Base-by-base conservation (phyloP, 2,113 vertebrate genomes). In the Pachycephala philippinensis region DNA sequence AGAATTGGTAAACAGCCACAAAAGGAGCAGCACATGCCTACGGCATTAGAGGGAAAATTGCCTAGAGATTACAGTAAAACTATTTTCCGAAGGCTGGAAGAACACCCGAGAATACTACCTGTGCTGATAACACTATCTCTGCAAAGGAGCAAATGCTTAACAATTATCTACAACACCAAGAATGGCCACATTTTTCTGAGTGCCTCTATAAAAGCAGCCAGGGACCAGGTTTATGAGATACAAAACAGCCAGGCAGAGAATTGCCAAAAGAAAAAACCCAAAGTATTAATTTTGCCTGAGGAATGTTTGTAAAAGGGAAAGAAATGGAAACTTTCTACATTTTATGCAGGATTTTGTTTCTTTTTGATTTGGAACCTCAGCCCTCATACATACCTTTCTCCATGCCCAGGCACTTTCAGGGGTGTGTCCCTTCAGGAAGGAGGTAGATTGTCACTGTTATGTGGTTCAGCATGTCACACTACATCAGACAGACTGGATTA, bases 21-120 rank as follows among this genome's bases (percentile, higher is more conserved):
- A 86, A 92, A 95, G 72, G 47, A 93, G 68, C 87, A 78, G 76
- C 72, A 84, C 82, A 93, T 77, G 66, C 93, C 84, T 53, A 69
- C 1, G 17, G 86, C 93, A 42, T 81, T 71, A 89, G 86, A 78
- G 49, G 39, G 57, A 56, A 95, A 96, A 96, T 71, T 96, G 93
- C 86, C 90, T 87, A 45, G 85, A 92, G 83, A 92, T 92, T 90
- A 93, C 59, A 90, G 76, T 71, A 90, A 93, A 94, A 92, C 86
- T 71, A 21, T 86, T 93, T 95, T 89, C 83, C 60, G 64, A 39
- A 84, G 71, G 53, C 83, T 85, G 65, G 50, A 40, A 90, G 90
- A 90, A 95, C 91, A 95, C 90, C 63, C 2, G 56, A 94, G 92
- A 93, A 93, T 81, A 77, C 59, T 79, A 53, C 79, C 56, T 90